Conservation (phyloP, 2,888 invertebrate species). For the Mylabris sibirica region DNA sequence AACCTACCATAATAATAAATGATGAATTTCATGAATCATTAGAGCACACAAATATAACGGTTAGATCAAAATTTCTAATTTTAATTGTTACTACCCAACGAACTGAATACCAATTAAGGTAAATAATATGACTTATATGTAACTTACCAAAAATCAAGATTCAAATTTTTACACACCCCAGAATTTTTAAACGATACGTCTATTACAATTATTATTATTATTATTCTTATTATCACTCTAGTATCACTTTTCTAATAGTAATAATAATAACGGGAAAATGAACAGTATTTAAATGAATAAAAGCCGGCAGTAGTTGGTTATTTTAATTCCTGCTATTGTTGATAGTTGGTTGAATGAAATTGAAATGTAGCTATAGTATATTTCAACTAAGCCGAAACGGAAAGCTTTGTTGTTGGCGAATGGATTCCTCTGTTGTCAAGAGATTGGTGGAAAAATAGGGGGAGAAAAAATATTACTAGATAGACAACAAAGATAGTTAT, state of each 20-base stretch:
- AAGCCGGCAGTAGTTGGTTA: background rate
- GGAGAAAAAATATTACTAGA: background rate
- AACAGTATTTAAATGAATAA: background rate
- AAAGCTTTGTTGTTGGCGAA: slow-evolving; percentile 30
- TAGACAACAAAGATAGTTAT: background rate
- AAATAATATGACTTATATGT: too few species aligned
- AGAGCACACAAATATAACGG: background rate
- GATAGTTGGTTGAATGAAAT: slow-evolving; percentile 33
- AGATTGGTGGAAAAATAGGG: slow-evolving; percentile 4
- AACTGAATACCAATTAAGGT: too few species aligned
- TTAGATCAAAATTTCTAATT: background rate
- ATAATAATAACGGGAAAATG: background rate
- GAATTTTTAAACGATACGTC: too few species aligned
- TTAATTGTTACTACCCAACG: too few species aligned
- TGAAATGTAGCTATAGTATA: slow-evolving; percentile 28
- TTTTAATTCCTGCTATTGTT: slow-evolving; percentile 26
- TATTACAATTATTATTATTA: background rate
- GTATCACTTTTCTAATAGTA: background rate
- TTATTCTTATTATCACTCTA: background rate
- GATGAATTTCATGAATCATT: background rate
- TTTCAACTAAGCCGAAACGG: slow-evolving; percentile 30
- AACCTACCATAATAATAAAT: background rate
- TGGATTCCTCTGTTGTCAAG: slow-evolving; percentile 24
- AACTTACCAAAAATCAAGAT: background rate
- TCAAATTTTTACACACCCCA: background rate